phyloP scores from a whole-genome alignment of 2,797 vertebrate species.

The Sebastes trivittatus region DNA sequence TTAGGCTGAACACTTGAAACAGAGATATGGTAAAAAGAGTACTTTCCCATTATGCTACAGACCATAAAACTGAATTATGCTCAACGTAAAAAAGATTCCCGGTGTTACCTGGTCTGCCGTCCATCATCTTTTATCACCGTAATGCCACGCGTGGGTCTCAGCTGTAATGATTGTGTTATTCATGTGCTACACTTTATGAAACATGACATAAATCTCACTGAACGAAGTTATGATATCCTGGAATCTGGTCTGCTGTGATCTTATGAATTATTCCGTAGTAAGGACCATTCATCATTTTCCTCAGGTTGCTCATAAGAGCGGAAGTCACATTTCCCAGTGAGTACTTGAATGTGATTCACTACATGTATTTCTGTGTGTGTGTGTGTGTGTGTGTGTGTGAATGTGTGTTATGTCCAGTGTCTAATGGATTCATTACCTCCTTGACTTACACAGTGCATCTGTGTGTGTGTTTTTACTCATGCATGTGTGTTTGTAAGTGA shows the following conservation, averaged over 20 bases:
- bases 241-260: conserved; percentile 29
- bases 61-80: neutral
- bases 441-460: neutral
- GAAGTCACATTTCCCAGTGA: conserved; percentile 32
- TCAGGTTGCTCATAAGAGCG: conserved; percentile 21
- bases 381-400: neutral
- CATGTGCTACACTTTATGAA: conserved; percentile 4
- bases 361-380: neutral
- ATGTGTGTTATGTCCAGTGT: neutral
- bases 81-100: neutral
- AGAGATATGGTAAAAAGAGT: neutral
- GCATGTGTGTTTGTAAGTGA: neutral
- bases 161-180: conserved; percentile 16
- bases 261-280: conserved; percentile 37
- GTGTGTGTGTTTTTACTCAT: neutral
- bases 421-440: conserved; percentile 47
- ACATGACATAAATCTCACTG: conserved; percentile 26
- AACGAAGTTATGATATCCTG: conserved; percentile 39
- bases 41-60: neutral
- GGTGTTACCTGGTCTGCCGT: neutral
- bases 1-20: neutral
- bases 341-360: conserved; percentile 43
- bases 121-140: neutral
- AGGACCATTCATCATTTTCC: conserved; percentile 44
- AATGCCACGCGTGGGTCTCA: neutral